phyloP scores from a whole-genome alignment of 2,797 vertebrate species.

The Pseudomugil tenellus region DNA sequence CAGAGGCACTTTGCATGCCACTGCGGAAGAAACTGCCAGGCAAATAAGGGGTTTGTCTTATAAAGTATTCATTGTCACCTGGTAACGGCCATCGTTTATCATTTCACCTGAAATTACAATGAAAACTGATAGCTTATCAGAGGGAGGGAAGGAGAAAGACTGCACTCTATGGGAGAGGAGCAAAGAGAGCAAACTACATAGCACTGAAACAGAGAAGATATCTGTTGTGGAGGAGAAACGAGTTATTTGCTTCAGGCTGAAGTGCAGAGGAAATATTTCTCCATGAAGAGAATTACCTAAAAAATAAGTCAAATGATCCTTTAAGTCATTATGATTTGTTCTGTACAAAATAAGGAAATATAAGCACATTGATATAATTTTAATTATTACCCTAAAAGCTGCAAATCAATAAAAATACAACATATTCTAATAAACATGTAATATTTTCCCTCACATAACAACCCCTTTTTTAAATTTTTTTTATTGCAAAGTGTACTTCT shows the following conservation, averaged over 20 bases:
- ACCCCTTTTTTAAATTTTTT: constrained; percentile 37
- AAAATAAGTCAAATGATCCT: constrained; percentile 7
- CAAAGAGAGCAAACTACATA: constrained; percentile 34
- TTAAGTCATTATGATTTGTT: constrained; percentile 4
- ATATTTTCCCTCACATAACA: constrained; percentile 54
- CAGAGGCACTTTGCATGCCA: constrained; percentile 83
- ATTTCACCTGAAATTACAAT: constrained; percentile 91
- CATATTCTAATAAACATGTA: constrained; percentile 58
- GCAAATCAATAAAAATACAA: constrained; percentile 30
- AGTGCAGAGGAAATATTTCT: constrained; percentile 41
- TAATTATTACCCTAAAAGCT: constrained; percentile 32
- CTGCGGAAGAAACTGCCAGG: constrained; percentile 87
- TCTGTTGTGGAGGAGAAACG: constrained; percentile 57
- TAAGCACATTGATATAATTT: constrained; percentile 26
- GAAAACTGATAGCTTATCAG: constrained; percentile 89
- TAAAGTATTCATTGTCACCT: constrained; percentile 92
- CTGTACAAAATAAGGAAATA: constrained; percentile 14
- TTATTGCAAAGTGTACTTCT: constrained; percentile 65
- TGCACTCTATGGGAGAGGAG: constrained; percentile 56
- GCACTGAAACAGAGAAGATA: constrained; percentile 52
- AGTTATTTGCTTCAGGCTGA: constrained; percentile 50
- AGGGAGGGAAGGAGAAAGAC: constrained; percentile 70
- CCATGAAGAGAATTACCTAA: background rate
- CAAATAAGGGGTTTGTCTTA: constrained; percentile 90
- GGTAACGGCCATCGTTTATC: constrained; percentile 88